phyloP scores from a whole-genome alignment of 2,113 vertebrate genomes.

The Jacana jacana region DNA sequence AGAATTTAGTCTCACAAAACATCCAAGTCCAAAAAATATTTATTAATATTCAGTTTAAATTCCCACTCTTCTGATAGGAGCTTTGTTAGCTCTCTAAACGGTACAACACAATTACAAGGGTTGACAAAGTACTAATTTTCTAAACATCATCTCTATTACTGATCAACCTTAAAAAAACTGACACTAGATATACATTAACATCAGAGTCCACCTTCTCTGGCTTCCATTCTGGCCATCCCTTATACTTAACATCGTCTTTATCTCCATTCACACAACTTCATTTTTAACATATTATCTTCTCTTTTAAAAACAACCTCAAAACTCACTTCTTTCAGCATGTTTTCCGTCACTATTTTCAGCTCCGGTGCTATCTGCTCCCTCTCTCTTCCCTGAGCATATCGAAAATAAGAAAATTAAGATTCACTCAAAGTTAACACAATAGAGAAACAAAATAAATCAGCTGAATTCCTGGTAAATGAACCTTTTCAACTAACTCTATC shows the following conservation, averaged over 20 bases:
- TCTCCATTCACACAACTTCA: not conserved
- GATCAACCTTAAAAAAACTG: not conserved
- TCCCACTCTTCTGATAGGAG: not conserved
- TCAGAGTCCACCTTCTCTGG: not conserved
- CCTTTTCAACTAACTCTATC: not conserved
- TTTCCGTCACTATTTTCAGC: constrained; percentile 62
- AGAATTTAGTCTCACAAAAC: not conserved
- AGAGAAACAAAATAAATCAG: not conserved
- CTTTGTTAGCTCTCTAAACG: not conserved
- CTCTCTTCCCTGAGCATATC: constrained; percentile 62
- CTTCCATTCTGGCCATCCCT: not conserved
- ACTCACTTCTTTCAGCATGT: constrained; percentile 68
- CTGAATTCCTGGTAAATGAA: not conserved
- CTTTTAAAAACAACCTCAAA: constrained; percentile 47
- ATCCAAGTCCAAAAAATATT: not conserved
- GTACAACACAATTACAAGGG: not conserved
- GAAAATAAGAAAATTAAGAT: constrained; percentile 63
- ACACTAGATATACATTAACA: not conserved
- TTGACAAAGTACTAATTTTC: not conserved
- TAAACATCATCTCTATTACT: not conserved
- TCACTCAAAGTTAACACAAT: constrained; percentile 14
- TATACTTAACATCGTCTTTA: not conserved
- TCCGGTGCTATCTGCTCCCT: constrained; percentile 65
- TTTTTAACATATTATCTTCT: constrained; percentile 1
- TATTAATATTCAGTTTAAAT: not conserved